phyloP scores from a whole-genome alignment of 2,888 invertebrate species.

The Stegana nigrithorax region DNA sequence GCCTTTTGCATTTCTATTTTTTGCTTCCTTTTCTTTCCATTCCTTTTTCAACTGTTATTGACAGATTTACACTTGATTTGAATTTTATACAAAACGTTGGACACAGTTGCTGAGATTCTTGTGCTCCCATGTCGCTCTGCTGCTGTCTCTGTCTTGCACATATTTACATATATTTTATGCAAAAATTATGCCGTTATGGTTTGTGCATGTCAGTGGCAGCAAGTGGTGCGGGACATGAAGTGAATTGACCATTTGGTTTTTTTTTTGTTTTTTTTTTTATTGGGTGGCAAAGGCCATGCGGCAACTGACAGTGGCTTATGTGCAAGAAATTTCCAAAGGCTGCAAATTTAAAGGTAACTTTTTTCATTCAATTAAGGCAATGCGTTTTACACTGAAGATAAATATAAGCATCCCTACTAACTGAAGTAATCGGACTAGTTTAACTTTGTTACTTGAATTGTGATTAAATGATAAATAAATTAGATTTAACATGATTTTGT shows the following conservation, averaged over 20 bases:
- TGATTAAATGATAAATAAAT: too few species aligned
- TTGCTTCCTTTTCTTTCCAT: constrained; percentile 11
- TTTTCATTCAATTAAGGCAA: too few species aligned
- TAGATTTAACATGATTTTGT: too few species aligned
- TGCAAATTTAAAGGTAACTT: too few species aligned
- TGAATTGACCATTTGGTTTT: constrained; percentile 56
- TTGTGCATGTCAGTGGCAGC: constrained; percentile 32
- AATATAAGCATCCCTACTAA: too few species aligned
- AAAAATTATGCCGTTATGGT: constrained; percentile 64
- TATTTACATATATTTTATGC: constrained; percentile 67
- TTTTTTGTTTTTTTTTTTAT: constrained; percentile 41
- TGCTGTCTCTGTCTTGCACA: constrained; percentile 40
- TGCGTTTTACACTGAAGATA: too few species aligned
- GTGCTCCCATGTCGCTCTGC: too few species aligned
- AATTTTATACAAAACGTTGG: constrained; percentile 43
- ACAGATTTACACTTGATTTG: constrained; percentile 60
- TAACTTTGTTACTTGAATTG: too few species aligned
- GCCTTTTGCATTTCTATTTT: constrained; percentile 22
- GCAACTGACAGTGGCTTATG: constrained; percentile 35
- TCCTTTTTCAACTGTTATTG: constrained; percentile 49
- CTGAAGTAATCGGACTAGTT: too few species aligned
- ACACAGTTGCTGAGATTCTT: constrained; percentile 52
- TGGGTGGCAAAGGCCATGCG: constrained; percentile 34
- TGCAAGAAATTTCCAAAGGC: too few species aligned
- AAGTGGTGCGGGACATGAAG: too few species aligned